Conservation (phyloP, 2,888 invertebrate species). For the Strigamia crassipes region DNA sequence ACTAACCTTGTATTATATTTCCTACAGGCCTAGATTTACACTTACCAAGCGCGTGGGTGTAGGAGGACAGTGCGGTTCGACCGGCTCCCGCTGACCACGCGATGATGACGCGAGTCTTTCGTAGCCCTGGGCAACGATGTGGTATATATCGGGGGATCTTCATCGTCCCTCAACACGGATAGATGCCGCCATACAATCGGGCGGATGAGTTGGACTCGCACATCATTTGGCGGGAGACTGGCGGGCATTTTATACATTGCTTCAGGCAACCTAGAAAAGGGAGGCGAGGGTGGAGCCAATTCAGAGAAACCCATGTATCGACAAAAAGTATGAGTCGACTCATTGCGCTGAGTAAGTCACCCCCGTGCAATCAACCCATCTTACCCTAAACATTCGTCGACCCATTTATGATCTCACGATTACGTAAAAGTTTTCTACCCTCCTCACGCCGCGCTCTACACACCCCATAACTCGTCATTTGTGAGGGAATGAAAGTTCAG, state of each 20-base stretch:
- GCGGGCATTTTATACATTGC: slow-evolving; percentile 42
- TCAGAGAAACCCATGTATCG: slow-evolving; percentile 39
- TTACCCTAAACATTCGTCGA: background rate
- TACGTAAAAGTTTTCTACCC: background rate
- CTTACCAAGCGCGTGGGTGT: slow-evolving; percentile 20
- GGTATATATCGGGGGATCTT: slow-evolving; percentile 11
- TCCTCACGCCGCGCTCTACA: background rate
- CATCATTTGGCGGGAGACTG: slow-evolving; percentile 35
- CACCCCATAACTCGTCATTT: background rate
- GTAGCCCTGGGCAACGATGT: slow-evolving; percentile 19
- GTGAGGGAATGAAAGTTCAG: background rate
- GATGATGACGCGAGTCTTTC: slow-evolving; percentile 8
- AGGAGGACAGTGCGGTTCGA: slow-evolving; percentile 12
- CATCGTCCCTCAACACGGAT: background rate
- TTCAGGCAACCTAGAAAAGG: slow-evolving; percentile 20
- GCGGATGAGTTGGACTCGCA: background rate
- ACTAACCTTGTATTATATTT: slow-evolving; percentile 23
- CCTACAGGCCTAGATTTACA: background rate
- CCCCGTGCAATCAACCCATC: slow-evolving; percentile 38
- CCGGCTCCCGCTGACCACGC: slow-evolving; percentile 28
- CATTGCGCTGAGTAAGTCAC: slow-evolving; percentile 10
- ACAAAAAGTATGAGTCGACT: slow-evolving; percentile 36
- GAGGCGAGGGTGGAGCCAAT: slow-evolving; percentile 31
- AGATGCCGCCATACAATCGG: slow-evolving; percentile 19
- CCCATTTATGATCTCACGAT: background rate